Evolutionary conservation across 1,140 invertebrate genomes (phyloP), one percentile per base, ranked within the genome.

Genomic region (Dryas iulia): DNA sequence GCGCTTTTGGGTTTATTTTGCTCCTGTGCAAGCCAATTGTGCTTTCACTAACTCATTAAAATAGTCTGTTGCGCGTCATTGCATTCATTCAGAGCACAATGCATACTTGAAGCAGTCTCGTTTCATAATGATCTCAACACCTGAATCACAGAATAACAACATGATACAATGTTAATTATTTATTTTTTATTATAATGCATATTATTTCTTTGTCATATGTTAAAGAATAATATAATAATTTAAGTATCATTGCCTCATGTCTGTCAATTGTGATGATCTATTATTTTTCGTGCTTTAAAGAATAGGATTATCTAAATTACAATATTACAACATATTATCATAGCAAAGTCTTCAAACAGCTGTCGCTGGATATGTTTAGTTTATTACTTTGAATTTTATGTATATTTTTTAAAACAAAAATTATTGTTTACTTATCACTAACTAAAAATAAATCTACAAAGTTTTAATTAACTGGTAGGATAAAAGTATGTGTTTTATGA

Each of bases 21-120:
- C 33, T 14, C n/a, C 12, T 14, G 31, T 33, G 33, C n/a, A 6
- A 12, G n/a, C 8, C 39, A 47, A n/a, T 61, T 24, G n/a, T 52
- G 25, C 39, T 61, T 30, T 52, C 1, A 28, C 52, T 18, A 47
- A 52, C 47, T 61, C 33, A 26, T 52, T 52, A 18, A 25, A 30
- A 23, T 30, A 68, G 39, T 61, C 18, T 56, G 53, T 62, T 57
- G 59, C 59, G 59, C 59, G 53, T 47, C 60, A 56, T 60, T 21
- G 39, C 39, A 47, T 47, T 47, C 39, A 47, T 47, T 47, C 39
- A 30, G 57, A 35, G 56, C 64, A 67, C 33, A 52, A 66, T 62
- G 57, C 47, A 66, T 47, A 47, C 39, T 47, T 47, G 39, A 47
- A 7, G 39, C 39, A 8, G 14, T 47, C 39, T 47, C 39, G 1